Evolutionary conservation across 2,888 invertebrate genomes (phyloP), one percentile per base, ranked within the genome.

Genomic region (Scaptomyza tumidula): DNA sequence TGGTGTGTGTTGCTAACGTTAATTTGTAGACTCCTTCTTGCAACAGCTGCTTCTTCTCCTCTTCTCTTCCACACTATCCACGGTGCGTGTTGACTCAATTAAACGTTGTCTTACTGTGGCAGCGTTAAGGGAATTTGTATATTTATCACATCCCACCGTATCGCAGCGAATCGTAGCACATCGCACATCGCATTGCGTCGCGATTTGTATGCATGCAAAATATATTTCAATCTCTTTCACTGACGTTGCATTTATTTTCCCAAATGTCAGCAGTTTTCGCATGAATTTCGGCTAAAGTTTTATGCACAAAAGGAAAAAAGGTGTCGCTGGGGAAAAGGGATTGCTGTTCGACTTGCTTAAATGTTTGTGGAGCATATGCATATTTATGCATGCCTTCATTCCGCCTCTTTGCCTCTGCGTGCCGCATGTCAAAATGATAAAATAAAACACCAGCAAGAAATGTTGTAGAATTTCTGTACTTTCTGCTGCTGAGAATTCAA

Each of bases 221-320:
- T 82, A 69, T 52, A 41, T 41, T 41, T 41, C 39, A 6, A 10
- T 16, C 41, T 10, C 16, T 16, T 10, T 41, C 71, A 43, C 78
- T 82, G 82, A 83, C 82, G 68, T 53, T 72, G 83, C 85, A 74
- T 82, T 83, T 82, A 82, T 83, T 76, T 78, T 80, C 69, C 62
- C 60, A 78, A 85, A 82, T 83, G 80, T 85, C 83, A 83, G 85
- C 83, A 80, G 56, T 66, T 85, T 82, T 79, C 76, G 60, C 85
- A 78, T 78, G 85, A 76, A 80, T 85, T 82, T 80, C 41, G 62
- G 56, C 64, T 16, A 46, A 76, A 76, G 52, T 59, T 76, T 54
- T 66, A 48, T 58, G 45, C 39, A 58, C 9, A 29, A 6, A 13
- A 29, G 29, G 7, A 24, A 24, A 24, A 3, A 3, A 24, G 24